Base-by-base conservation (phyloP, 2,113 vertebrate species). In the Lophius piscatorius region DNA sequence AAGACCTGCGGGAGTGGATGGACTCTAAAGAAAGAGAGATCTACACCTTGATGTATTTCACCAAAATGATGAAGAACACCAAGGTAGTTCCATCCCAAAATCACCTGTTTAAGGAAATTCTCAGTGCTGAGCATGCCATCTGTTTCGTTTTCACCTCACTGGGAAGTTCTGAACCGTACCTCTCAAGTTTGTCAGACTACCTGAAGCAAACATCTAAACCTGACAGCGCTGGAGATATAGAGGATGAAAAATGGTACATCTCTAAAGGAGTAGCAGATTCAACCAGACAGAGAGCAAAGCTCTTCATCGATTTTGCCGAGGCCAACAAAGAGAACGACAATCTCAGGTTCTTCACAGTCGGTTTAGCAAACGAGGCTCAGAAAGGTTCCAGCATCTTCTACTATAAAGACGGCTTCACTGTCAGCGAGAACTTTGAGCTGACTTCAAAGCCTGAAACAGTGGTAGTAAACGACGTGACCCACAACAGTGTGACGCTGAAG, bases 141-240 rank as follows among this genome's bases (percentile, higher is more conserved):
- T 72, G 71, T 20, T 79, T 81, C 24, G 36, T 60, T 3, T 83
- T 81, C 40, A 76, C 83, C 21, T 86, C 78, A 11, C 31, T 83
- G 29, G 71, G 34, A 40, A 29, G 9, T 5, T 13, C 4, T 36
- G 81, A 87, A 21, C 39, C 42, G 0, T 70, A 55, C n/a, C 63
- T 82, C 22, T 56, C 50, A n/a, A 38, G 40, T 36, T 45, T 70
- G 26, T 62, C 47, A 20, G 16, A 55, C 38, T 82, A 72, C 40
- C n/a, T 69, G 5, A 24, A 1, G 51, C n/a, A 42, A 59, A 44
- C 29, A 34, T 1, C 20, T 18, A 29, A 44, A 56, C 24, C 33
- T 40, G 26, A 16, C 3, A 0, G 52, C 2, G 1, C n/a, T 17
- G 11, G 29, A 22, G 4, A 62, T 40, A 5, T 69, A 5, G 64